Base-by-base conservation (phyloP, 2,113 vertebrate genomes). In the Pandion haliaetus region DNA sequence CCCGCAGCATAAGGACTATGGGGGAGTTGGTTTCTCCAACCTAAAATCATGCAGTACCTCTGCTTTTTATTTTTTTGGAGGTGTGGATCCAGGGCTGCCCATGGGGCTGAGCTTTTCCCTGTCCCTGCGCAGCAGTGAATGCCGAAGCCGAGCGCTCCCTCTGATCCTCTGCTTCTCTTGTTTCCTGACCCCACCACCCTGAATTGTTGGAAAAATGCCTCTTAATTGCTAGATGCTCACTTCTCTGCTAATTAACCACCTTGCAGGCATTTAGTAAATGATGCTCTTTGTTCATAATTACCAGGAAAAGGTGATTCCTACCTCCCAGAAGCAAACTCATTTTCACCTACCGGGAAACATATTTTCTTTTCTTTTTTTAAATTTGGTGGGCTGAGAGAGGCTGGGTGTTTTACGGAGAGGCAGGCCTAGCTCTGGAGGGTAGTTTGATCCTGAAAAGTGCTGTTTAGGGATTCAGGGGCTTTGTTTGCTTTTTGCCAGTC, bases 171-270 rank as follows among this genome's bases (percentile, higher is more conserved):
- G 1, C 58, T 65, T 26, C 71, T 50, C 54, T 32, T 16, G 7
- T 88, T 91, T 87, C 83, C 71, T 73, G 36, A 83, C 72, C 71
- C 61, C 23, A 19, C 49, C 66, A 45, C n/a, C 73, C 38, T 7
- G 24, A 72, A 58, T 57, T 9, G 5, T 34, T 40, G 66, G 59
- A 57, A 94, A 87, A 91, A 77, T 1, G 10, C 38, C 78, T 76
- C 70, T 84, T 96, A 92, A 93, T 93, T 89, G 94, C 76, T 88
- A 93, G 86, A 31, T 14, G 32, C 73, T 95, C 49, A 25, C 61
- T 97, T 94, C 83, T 82, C 90, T 87, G 49, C 92, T 97, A 96
- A 98, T 97, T 97, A 97, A 95, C 90, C 96, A 91, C 83, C 86
- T 95, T 28, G 9, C 96, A 87, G 95, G 88, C 83, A 66, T 82